A percentile compares a stretch with the other conserved stretches of the same genome.
Evolutionary conservation across 2,888 invertebrate species (phyloP).

Genomic region (Lumbricus terrestris): DNA sequence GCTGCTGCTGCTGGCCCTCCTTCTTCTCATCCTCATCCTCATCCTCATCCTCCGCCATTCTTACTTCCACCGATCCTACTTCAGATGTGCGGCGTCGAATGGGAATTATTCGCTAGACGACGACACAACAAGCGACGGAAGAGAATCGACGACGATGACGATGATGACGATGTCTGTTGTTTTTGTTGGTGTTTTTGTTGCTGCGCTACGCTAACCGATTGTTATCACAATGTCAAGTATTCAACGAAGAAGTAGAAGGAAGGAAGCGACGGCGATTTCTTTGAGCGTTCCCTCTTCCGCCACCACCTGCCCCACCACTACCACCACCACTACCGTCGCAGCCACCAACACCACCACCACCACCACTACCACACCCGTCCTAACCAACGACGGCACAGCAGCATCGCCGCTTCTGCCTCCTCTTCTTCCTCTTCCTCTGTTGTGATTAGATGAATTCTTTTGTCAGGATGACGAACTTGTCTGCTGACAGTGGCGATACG

Average conservation of each 20-base stretch:
- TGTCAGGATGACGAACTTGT: conserved; percentile 19
- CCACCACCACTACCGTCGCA: no score
- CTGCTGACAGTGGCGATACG: conserved; percentile 20
- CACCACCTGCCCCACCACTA: no score
- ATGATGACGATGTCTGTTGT: no score
- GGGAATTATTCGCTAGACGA: neutral
- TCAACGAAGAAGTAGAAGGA: neutral
- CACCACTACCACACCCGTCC: no score
- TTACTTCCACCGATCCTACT: neutral
- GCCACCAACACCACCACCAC: neutral
- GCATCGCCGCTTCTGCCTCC: neutral
- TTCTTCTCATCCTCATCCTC: no score
- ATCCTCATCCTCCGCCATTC: no score
- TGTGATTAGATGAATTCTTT: conserved; percentile 8
- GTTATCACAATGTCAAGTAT: neutral
- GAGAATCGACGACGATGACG: neutral
- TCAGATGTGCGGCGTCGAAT: neutral
- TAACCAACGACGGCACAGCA: neutral
- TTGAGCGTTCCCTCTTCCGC: neutral
- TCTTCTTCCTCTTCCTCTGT: neutral
- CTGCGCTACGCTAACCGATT: neutral
- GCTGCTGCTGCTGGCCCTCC: no score
- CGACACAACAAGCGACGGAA: no score
- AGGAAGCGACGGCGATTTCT: neutral
- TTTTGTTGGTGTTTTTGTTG: no score